Base-by-base conservation (phyloP, 2,888 invertebrate species). In the Rambutsinella grinnellia region DNA sequence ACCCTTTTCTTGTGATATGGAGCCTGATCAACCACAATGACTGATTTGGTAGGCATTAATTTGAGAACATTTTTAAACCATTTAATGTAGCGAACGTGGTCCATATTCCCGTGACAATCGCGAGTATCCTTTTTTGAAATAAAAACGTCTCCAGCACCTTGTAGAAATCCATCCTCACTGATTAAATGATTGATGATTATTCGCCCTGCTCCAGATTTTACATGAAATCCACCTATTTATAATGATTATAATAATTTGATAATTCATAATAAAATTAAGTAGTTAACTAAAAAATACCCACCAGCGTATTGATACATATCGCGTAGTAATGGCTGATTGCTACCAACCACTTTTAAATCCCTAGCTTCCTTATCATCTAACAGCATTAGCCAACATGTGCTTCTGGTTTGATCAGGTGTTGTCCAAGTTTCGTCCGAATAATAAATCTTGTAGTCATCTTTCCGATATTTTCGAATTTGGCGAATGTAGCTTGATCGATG, bases 1-100 rank as follows among this genome's bases (percentile, higher is more conserved):
- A 49, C 57, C n/a, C 44, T 23, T 60, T 66, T 46, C 17, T 46
- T 46, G 28, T 74, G 74, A 46, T 74, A 74, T n/a, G 74, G 58
- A 3, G 74, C 74, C 27, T 53, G 54, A 23, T 72, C 72, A 1
- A 72, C 26, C 1, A 72, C 72, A 1, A 72, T 2, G 0, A 72
- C 66, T 2, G 36, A 36, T 26, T 66, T 65, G 51, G 47, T 15
- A 6, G 72, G 72, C 17, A 66, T 44, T 1, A 44, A 3, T 2
- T 27, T 1, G 0, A 72, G 3, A 10, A 72, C 17, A n/a, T 26
- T 21, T 44, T 3, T 44, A 23, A 46, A 71, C 63, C 71, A 71
- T 10, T n/a, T 19, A 1, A 47, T 1, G 24, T 47, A 71, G 2
- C 46, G 46, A 3, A 57, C 57, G 26, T 2, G 3, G 27, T 71